Evolutionary conservation across 2,888 invertebrate species (phyloP).

Genomic region (Aleiodes alternator): DNA sequence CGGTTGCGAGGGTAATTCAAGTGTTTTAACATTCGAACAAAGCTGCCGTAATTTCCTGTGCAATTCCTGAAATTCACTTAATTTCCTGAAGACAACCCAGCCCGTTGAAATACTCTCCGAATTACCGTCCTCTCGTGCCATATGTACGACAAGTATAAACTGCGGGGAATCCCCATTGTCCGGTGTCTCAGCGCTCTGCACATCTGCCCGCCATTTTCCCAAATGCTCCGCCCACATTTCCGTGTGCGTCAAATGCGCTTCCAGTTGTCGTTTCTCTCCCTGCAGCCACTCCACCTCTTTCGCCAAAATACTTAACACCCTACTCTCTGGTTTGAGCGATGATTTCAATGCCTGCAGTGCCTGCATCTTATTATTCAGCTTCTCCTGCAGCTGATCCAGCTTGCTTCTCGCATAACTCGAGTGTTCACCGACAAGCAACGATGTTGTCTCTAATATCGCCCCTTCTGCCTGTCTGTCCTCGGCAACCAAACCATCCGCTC

Average conservation of each 20-base stretch:
- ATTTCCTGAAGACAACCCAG: slow-evolving; percentile 81
- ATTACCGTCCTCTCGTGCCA: slow-evolving; percentile 81
- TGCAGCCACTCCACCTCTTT: slow-evolving; percentile 90
- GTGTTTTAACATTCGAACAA: slow-evolving; percentile 86
- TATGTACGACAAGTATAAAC: slow-evolving; percentile 89
- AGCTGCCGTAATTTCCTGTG: slow-evolving; percentile 90
- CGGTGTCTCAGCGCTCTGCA: slow-evolving; percentile 86
- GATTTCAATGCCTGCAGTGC: slow-evolving; percentile 88
- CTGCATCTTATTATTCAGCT: slow-evolving; percentile 88
- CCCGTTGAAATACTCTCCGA: slow-evolving; percentile 80
- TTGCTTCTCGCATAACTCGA: slow-evolving; percentile 89
- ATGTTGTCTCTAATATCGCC: slow-evolving; percentile 65
- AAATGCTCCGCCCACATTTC: slow-evolving; percentile 94
- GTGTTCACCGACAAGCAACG: slow-evolving; percentile 85
- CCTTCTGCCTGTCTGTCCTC: slow-evolving; percentile 68
- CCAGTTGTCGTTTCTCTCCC: slow-evolving; percentile 87
- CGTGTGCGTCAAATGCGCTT: slow-evolving; percentile 89
- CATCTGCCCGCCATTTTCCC: slow-evolving; percentile 90
- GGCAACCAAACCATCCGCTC: slow-evolving; percentile 72
- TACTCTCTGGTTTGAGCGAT: slow-evolving; percentile 90
- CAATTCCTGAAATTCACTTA: slow-evolving; percentile 84
- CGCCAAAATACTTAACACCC: slow-evolving; percentile 86
- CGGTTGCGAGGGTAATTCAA: slow-evolving; percentile 89
- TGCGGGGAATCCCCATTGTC: slow-evolving; percentile 82
- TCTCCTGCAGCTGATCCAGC: slow-evolving; percentile 89